Base-by-base conservation (phyloP, 2,113 vertebrate species). In the Petaurus breviceps region DNA sequence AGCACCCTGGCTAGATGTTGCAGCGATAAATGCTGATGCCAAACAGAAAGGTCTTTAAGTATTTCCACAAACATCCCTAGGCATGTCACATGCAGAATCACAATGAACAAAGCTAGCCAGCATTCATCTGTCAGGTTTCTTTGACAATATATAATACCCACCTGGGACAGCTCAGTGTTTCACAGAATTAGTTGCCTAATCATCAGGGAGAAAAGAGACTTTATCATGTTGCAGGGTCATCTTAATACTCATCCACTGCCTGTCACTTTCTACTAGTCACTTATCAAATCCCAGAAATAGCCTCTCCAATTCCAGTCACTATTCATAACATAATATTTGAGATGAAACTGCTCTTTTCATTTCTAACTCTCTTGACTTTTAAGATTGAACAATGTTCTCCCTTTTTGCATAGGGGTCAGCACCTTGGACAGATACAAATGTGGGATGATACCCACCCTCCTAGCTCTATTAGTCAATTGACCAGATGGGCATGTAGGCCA, bases 61-160 rank as follows among this genome's bases (percentile, higher is more conserved):
- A 22, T 43, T 52, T 25, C 50, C 25, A 55, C 43, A 1, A 47
- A 28, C 46, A 51, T 28, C 23, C 9, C 47, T 37, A 46, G 23
- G 31, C 90, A n/a, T 0, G 51, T 16, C 0, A 0, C 93, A 16
- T n/a, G 37, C 46, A 54, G 24, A 7, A 0, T 43, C 1, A 0
- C 25, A 93, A 93, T n/a, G 23, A 37, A 6, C 25, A 51, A 31
- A 94, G 95, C 16, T 43, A 4, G 50, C 37, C 0, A 43, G 2
- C 19, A 50, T 31, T 68, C 91, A 89, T 49, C 68, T 93, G 91
- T 84, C 47, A 95, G 89, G 43, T 90, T 51, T 92, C 11, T 24
- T 84, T n/a, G 37, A 43, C 68, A 84, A 84, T 31, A 19, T 37
- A 90, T 37, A 51, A 84, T 89, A 91, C 51, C 53, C 0, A 22